Conservation (phyloP, 2,113 vertebrate species). For the Aegithalos caudatus region DNA sequence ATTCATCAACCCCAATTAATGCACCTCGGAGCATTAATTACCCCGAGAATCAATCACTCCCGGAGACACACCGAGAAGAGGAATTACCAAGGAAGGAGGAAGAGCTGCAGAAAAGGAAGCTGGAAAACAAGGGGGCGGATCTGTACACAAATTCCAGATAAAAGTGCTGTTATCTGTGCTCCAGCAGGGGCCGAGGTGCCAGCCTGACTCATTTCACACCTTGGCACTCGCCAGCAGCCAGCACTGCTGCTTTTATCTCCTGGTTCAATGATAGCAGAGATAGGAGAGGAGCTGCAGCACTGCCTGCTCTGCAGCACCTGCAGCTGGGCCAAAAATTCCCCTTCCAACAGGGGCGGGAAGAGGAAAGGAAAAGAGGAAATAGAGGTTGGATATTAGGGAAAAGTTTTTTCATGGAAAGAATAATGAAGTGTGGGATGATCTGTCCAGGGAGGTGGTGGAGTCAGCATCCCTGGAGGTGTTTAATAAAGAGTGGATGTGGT, state of each 20-base stretch:
- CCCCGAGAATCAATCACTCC: accelerated
- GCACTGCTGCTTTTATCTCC: not conserved
- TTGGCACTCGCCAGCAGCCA: not conserved
- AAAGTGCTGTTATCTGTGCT: not conserved
- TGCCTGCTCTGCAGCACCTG: not conserved
- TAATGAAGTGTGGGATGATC: not conserved
- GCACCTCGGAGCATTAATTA: not conserved
- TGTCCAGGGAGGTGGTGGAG: not conserved
- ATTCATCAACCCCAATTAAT: not conserved
- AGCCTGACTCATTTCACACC: not conserved
- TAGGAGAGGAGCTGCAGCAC: not conserved
- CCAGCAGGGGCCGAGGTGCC: not conserved
- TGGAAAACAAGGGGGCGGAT: not conserved
- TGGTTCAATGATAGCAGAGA: not conserved
- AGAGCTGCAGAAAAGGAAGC: not conserved
- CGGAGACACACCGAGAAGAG: not conserved
- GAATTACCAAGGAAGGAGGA: not conserved
- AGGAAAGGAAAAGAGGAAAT: not conserved
- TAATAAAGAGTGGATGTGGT: not conserved
- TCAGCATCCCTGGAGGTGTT: not conserved
- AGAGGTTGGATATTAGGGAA: not conserved
- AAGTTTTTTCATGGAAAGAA: not conserved
- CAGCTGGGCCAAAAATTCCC: accelerated
- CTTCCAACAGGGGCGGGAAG: not conserved
- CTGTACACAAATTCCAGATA: not conserved